phyloP scores from a whole-genome alignment of 2,797 vertebrate species.

The Eulemur coronatus region DNA sequence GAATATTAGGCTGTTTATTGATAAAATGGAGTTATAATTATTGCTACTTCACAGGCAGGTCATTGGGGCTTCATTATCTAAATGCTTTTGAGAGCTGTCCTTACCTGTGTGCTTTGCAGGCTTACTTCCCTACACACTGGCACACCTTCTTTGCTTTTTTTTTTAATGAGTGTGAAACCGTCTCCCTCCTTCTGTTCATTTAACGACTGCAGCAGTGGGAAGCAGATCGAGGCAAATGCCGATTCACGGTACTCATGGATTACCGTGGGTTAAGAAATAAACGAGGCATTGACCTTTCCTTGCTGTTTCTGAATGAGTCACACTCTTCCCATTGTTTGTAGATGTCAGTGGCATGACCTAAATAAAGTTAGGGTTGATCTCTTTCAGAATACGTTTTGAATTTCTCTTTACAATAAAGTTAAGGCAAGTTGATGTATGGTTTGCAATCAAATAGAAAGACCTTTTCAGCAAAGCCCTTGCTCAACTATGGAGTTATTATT shows the following conservation, averaged over 20 bases:
- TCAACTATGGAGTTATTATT: not conserved
- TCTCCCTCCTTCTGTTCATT: constrained; percentile 7
- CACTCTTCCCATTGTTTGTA: constrained; percentile 53
- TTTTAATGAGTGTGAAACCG: not conserved
- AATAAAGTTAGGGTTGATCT: constrained; percentile 66
- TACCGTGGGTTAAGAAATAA: constrained; percentile 53
- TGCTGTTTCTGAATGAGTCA: constrained; percentile 64
- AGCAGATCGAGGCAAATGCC: constrained; percentile 14
- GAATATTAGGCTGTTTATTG: not conserved
- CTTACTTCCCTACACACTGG: not conserved
- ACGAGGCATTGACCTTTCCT: constrained; percentile 60
- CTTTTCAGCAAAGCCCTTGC: not conserved
- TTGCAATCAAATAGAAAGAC: constrained; percentile 31
- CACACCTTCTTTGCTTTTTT: not conserved
- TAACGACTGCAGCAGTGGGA: not conserved
- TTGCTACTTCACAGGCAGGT: constrained; percentile 8
- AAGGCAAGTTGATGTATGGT: constrained; percentile 26
- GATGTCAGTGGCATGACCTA: constrained; percentile 47
- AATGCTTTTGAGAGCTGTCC: not conserved
- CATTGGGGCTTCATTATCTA: not conserved
- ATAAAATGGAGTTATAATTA: not conserved
- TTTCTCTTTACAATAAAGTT: constrained; percentile 25
- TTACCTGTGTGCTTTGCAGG: not conserved
- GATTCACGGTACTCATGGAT: not conserved
- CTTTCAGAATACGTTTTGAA: constrained; percentile 27